Conservation (phyloP, 2,113 vertebrate species). For the Prunella fulvescens region DNA sequence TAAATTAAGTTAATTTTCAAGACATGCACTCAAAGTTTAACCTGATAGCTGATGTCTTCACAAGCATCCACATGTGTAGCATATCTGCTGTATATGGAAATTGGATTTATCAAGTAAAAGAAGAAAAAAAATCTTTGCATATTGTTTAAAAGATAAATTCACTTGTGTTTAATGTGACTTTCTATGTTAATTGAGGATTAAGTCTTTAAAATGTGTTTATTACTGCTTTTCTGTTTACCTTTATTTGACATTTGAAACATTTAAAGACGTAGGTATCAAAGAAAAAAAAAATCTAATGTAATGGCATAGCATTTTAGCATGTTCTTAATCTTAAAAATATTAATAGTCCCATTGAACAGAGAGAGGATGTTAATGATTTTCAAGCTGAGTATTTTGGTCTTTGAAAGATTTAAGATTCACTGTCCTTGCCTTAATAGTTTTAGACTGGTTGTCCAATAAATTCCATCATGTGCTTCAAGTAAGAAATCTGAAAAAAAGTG, state of each 20-base stretch:
- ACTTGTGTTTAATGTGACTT: not conserved
- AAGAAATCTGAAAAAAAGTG: not conserved
- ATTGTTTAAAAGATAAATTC: not conserved
- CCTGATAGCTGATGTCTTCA: not conserved
- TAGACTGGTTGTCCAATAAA: not conserved
- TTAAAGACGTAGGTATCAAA: not conserved
- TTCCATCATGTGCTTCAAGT: not conserved
- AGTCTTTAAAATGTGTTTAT: not conserved
- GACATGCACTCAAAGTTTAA: not conserved
- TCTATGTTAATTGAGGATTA: not conserved
- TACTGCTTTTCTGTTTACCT: not conserved
- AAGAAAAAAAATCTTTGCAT: not conserved
- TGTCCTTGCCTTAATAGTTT: not conserved
- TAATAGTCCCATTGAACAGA: not conserved
- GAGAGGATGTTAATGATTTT: not conserved
- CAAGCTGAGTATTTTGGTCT: not conserved
- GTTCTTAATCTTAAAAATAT: not conserved
- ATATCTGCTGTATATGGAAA: not conserved
- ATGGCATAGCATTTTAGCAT: not conserved
- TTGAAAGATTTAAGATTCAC: not conserved
- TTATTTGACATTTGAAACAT: not conserved
- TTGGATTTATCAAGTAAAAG: not conserved
- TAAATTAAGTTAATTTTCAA: not conserved
- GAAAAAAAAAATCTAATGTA: not conserved
- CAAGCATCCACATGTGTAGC: not conserved